Conservation (phyloP, 2,797 vertebrate species). For the Typhlichthys eigenmanni region DNA sequence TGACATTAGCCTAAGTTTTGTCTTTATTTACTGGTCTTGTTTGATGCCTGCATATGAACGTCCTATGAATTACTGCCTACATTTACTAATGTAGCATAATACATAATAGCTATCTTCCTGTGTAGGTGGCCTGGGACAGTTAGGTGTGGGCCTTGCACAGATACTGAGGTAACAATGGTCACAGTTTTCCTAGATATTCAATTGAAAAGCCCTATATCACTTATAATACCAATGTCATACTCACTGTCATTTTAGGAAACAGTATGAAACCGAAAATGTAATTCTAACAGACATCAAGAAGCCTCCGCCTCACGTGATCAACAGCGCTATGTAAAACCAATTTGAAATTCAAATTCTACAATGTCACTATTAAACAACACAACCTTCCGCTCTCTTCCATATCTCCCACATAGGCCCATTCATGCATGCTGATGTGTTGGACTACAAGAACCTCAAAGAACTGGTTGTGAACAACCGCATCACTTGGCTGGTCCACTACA, state of each 20-base stretch:
- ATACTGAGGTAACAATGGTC: conserved; percentile 72
- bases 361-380: neutral
- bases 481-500: conserved; percentile 82
- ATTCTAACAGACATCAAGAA: conserved; percentile 83
- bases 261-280: conserved; percentile 76
- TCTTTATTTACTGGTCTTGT: neutral
- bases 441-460: conserved; percentile 79
- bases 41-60: neutral
- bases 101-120: conserved; percentile 22
- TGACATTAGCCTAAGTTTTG: neutral
- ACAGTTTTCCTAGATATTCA: neutral
- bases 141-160: conserved; percentile 78
- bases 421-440: conserved; percentile 80
- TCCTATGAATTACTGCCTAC: too few species aligned
- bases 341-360: neutral
- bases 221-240: neutral
- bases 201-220: neutral
- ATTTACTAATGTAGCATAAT: neutral
- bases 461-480: conserved; percentile 77
- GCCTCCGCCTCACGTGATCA: conserved; percentile 69
- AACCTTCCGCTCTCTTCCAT: neutral
- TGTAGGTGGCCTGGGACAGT: conserved; percentile 80
- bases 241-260: conserved; percentile 57
- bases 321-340: conserved; percentile 63
- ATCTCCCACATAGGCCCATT: conserved; percentile 70